These are phyloP conservation scores for Conus betulinus DNA, from an alignment of 1,140 invertebrate genomes.

Conservation along the genomic window DNA sequence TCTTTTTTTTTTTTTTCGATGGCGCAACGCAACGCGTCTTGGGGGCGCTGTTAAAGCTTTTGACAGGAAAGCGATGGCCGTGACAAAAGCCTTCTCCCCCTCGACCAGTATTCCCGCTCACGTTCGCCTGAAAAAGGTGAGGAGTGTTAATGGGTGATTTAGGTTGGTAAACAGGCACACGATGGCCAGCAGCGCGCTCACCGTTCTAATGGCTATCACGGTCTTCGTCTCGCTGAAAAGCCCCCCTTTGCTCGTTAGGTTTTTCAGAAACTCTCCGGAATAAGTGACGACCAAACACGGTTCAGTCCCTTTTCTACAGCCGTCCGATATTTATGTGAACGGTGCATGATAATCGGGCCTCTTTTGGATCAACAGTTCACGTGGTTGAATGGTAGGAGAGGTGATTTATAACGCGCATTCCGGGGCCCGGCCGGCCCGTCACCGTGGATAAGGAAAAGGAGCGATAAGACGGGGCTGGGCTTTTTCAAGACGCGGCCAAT, in stretches of 20 bases:
- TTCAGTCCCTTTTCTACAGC: conserved; percentile 5
- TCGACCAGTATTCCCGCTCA: conserved; percentile 28
- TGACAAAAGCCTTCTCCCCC: conserved; percentile 30
- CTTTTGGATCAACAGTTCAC: conserved; percentile 39
- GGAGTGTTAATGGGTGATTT: conserved; percentile 40
- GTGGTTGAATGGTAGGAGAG: conserved; percentile 17
- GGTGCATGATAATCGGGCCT: conserved; percentile 37
- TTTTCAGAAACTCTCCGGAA: neutral
- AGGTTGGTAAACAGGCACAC: conserved; percentile 30
- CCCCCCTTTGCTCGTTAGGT: conserved; percentile 13
- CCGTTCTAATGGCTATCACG: conserved; percentile 1
- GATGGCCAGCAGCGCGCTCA: neutral
- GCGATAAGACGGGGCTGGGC: conserved; percentile 25
- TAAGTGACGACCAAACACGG: conserved; percentile 22
- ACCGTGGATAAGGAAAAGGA: conserved; percentile 13
- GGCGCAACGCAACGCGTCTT: conserved; percentile 37
- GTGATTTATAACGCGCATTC: conserved; percentile 33
- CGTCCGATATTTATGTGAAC: conserved; percentile 35
- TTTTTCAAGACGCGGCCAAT: conserved; percentile 4
- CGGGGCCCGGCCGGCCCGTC: neutral
- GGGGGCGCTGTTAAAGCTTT: neutral
- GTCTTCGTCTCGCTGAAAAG: neutral
- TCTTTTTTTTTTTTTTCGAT: neutral
- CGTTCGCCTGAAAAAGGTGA: conserved; percentile 30
- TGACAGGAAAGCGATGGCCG: conserved; percentile 18